A percentile compares a stretch with the other conserved stretches of the same genome.
These are phyloP conservation scores for Ridgeia piscesae DNA, from an alignment of 1,140 invertebrate genomes.

Conservation along the genomic window DNA sequence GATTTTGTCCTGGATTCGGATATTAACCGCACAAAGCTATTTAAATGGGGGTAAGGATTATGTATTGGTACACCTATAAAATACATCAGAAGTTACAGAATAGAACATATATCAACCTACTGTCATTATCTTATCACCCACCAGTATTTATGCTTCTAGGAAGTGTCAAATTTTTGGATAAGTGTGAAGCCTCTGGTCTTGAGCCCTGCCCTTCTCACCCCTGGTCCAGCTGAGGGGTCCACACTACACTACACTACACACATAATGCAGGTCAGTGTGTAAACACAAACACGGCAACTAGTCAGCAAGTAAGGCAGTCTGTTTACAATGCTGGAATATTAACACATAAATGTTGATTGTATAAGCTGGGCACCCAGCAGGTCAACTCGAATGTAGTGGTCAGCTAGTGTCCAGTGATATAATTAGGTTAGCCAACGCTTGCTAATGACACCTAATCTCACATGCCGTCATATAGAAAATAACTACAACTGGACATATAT, in stretches of 20 bases:
- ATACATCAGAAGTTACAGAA: no score
- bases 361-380: neutral
- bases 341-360: neutral
- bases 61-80: no score
- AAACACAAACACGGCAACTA: neutral
- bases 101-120: no score
- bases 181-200: no score
- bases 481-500: neutral
- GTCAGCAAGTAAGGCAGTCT: neutral
- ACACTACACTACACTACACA: no score
- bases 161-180: no score
- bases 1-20: no score
- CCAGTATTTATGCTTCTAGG: no score
- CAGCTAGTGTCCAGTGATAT: neutral
- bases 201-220: neutral
- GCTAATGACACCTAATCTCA: neutral
- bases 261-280: neutral
- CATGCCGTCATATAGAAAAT: neutral
- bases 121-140: no score
- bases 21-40: no score
- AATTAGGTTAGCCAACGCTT: neutral
- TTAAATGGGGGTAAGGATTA: no score
- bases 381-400: neutral
- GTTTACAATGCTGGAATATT: neutral
- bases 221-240: neutral